phyloP scores from a whole-genome alignment of 2,888 invertebrate species.

The Eupithecia exiguata region DNA sequence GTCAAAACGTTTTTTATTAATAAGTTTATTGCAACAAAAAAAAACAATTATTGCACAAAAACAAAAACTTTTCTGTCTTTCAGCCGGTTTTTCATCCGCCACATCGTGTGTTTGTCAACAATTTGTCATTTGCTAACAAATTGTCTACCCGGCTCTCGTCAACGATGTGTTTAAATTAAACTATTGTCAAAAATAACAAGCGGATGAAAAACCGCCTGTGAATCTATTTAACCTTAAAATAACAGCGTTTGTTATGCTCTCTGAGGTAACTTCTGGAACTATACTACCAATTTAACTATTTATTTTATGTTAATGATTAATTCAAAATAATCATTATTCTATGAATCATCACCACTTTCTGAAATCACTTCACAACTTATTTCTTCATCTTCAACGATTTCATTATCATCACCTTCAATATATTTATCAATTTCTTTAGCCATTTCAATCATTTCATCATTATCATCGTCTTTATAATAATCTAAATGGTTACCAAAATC shows the following conservation, averaged over 20 bases:
- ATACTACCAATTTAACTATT: not conserved
- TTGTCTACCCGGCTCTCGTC: too few species aligned
- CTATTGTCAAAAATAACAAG: too few species aligned
- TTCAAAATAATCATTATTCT: not conserved
- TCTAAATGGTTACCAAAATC: constrained; percentile 63
- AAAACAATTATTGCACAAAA: constrained; percentile 8
- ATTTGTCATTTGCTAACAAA: too few species aligned
- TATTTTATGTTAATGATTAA: not conserved
- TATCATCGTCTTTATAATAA: constrained; percentile 26
- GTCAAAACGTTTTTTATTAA: not conserved
- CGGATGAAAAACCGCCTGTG: too few species aligned
- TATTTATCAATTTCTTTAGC: not conserved
- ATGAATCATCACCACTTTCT: not conserved
- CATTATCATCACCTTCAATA: not conserved
- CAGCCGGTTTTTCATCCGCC: too few species aligned
- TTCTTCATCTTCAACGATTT: not conserved
- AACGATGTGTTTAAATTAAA: too few species aligned
- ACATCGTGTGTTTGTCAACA: too few species aligned
- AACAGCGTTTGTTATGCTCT: not conserved
- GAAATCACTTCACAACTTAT: not conserved
- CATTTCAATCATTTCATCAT: not conserved
- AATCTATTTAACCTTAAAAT: not conserved
- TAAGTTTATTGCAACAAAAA: not conserved
- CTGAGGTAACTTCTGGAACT: not conserved
- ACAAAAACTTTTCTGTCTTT: not conserved